Evolutionary conservation across 37 sponge, comb jelly and placozoan genomes (phyloP), one percentile per base, ranked within the genome.

Genomic region (Oopsacas minuta): DNA sequence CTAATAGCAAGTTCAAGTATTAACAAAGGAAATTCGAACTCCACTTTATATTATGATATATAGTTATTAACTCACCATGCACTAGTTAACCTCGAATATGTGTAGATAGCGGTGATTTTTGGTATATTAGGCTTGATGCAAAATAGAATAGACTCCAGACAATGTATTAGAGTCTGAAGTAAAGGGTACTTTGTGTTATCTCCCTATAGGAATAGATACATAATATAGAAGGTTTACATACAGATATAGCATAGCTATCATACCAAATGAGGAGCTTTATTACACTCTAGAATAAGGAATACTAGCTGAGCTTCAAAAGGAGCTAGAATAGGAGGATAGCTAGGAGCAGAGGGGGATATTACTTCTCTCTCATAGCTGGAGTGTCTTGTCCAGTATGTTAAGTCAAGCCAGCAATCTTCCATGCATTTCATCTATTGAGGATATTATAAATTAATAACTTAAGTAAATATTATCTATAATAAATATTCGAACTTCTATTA

Each of bases 381-480:
- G 30, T 61, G 75, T n/a, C 75, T 61, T 34, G 75, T 61, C 75
- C 75, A 61, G 75, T 61, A 61, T 25, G 75, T 61, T 34, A 61
- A 34, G 30, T 61, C 75, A 25, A 61, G 7, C 75, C 75, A 61
- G 20, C 28, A 25, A 34, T 61, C 75, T 34, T 61, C 75, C 75
- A 61, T 25, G 22, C 75, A 61, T 12, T 10, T 10, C 20, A 61
- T 61, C 75, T 61, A 61, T 42, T 17, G 49, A 34, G n/a, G n/a
- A n/a, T n/a, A n/a, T n/a, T n/a, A n/a, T n/a, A n/a, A n/a, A n/a
- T n/a, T n/a, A n/a, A n/a, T n/a, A n/a, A n/a, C n/a, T n/a, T n/a
- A n/a, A n/a, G n/a, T n/a, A n/a, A n/a, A n/a, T n/a, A n/a, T n/a
- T n/a, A n/a, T n/a, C n/a, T n/a, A n/a, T n/a, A n/a, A n/a, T n/a